These are phyloP conservation scores for Tetraodon nigroviridis DNA, from an alignment of 2,113 vertebrate genomes.

Conservation along the genomic window DNA sequence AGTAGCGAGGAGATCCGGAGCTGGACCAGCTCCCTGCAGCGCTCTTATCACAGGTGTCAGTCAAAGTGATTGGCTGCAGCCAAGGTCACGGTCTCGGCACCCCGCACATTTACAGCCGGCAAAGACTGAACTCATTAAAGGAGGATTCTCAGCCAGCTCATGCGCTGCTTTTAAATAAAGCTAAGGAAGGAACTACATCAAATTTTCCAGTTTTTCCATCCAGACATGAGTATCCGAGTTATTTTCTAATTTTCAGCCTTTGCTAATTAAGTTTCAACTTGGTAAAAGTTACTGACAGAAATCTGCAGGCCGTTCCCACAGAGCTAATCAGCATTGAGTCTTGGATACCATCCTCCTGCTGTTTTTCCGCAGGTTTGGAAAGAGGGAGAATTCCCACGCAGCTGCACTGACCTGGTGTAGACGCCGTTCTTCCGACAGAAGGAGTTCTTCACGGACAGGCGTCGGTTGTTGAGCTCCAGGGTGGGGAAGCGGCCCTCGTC, in stretches of 20 bases:
- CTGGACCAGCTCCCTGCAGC: conserved; percentile 5
- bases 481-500: conserved; percentile 93
- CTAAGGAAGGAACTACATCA: neutral
- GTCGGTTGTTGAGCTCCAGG: conserved; percentile 93
- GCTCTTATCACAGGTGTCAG: conserved; percentile 31
- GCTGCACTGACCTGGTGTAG: conserved; percentile 84
- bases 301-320: too few species aligned
- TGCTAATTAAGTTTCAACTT: conserved; percentile 14
- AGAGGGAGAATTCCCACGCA: neutral
- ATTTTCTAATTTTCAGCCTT: neutral
- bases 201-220: conserved; percentile 4
- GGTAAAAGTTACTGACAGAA: neutral
- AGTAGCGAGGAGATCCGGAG: neutral
- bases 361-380: neutral
- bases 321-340: neutral
- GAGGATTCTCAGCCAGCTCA: conserved; percentile 8
- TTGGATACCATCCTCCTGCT: neutral
- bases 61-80: conserved; percentile 32
- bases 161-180: conserved; percentile 17
- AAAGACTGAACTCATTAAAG: conserved; percentile 36
- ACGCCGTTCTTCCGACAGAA: conserved; percentile 96
- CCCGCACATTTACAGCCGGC: conserved; percentile 2
- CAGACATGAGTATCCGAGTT: conserved; percentile 20
- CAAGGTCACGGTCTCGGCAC: conserved; percentile 11
- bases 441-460: conserved; percentile 94